Evolutionary conservation across 2,888 invertebrate genomes (phyloP).

Genomic region (Macaria liturata): DNA sequence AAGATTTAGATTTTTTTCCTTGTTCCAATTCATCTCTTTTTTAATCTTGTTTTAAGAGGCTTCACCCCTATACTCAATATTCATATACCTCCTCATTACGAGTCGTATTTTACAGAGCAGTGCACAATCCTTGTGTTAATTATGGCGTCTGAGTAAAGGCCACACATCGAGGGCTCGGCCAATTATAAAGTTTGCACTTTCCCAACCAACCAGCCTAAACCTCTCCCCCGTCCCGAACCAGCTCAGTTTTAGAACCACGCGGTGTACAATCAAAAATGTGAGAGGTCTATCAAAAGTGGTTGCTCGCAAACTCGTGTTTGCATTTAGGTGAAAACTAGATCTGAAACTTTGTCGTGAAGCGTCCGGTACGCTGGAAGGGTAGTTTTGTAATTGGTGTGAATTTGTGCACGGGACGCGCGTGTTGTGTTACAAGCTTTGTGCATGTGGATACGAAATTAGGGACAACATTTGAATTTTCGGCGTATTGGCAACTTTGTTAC

Average conservation of each 20-base stretch:
- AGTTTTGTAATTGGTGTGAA: conserved; percentile 42
- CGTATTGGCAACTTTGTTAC: too few relatives aligned
- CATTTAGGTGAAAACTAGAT: conserved; percentile 68
- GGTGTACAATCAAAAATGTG: conserved; percentile 34
- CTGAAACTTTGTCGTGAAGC: conserved; percentile 68
- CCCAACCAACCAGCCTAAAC: conserved; percentile 45
- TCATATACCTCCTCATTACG: too few relatives aligned
- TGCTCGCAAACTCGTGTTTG: conserved; percentile 55
- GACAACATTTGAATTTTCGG: neutral
- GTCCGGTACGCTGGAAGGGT: conserved; percentile 39
- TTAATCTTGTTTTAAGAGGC: too few relatives aligned
- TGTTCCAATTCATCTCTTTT: too few relatives aligned
- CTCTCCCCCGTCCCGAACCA: conserved; percentile 26
- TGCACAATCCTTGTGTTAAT: conserved; percentile 65
- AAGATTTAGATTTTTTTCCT: too few relatives aligned
- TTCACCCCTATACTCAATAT: too few relatives aligned
- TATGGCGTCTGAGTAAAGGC: conserved; percentile 57
- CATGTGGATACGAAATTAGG: conserved; percentile 4
- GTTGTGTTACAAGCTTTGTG: conserved; percentile 32
- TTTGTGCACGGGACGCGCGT: conserved; percentile 25
- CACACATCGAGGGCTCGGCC: conserved; percentile 69
- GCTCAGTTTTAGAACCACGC: conserved; percentile 21
- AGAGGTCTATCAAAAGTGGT: conserved; percentile 44
- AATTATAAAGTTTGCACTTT: conserved; percentile 76
- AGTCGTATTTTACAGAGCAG: neutral